Conservation (phyloP, 2,888 invertebrate species). For the Antheraea yamamai region DNA sequence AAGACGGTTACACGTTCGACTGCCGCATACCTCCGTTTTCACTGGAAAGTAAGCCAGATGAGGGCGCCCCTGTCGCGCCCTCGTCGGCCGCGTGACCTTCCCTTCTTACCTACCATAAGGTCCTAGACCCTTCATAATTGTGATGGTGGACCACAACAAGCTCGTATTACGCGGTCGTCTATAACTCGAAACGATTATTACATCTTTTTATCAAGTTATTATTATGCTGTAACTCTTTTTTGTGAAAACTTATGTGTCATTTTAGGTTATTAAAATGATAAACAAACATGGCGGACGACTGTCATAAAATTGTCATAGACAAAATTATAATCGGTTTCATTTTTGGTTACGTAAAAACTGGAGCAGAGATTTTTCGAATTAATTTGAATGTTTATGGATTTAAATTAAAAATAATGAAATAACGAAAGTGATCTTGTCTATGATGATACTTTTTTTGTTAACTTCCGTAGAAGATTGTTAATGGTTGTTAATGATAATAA, state of each 20-base stretch:
- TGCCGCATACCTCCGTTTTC: constrained; percentile 99
- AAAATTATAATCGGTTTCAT: neutral
- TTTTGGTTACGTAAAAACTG: neutral
- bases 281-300: neutral
- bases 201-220: neutral
- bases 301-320: neutral
- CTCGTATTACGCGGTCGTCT: neutral
- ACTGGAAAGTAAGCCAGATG: constrained; percentile 95
- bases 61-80: constrained; percentile 64
- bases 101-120: neutral
- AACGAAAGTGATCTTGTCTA: constrained; percentile 3
- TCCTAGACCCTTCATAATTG: neutral
- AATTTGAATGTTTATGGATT: neutral
- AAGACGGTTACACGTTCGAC: constrained; percentile 98
- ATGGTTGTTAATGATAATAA: no score
- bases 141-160: neutral
- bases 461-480: neutral
- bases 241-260: neutral
- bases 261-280: neutral
- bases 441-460: neutral
- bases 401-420: neutral
- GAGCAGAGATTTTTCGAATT: neutral
- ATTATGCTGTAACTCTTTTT: neutral
- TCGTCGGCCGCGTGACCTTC: constrained; percentile 55
- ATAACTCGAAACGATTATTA: neutral